Base-by-base conservation (phyloP, 2,113 vertebrate species). In the Anas platyrhynchos region DNA sequence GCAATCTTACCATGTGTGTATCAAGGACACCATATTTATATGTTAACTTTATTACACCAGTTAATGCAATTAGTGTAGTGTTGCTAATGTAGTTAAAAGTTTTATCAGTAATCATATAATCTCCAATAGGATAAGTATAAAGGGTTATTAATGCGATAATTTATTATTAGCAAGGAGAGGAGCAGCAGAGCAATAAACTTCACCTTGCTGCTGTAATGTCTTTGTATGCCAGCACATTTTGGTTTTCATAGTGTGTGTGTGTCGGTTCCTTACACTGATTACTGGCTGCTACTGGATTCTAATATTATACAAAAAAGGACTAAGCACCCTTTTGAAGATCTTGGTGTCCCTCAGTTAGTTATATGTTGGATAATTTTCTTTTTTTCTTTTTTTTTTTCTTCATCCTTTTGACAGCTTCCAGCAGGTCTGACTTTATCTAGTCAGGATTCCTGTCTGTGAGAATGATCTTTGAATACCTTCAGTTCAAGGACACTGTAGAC, bases 41-140 rank as follows among this genome's bases (percentile, higher is more conserved):
- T 0, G 4, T 71, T 94, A 93, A 89, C 50, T 94, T 96, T 83
- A 95, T 87, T 91, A 46, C 43, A 83, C 59, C 32, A 92, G 78
- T 96, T 94, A 95, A 94, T 92, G 94, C 84, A 95, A 89, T 97
- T 96, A 97, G 92, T 74, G 76, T 91, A 68, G 74, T 88, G 63
- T 76, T 94, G 76, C 89, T 94, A 97, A 96, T 90, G 92, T 52
- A 92, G 63, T 96, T 83, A 92, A 83, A 79, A 94, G 86, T 91
- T 97, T 96, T 97, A 95, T 93, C 75, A 50, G 90, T 91, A 67
- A 95, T 62, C 82, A 69, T 88, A 74, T 79, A 55, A 83, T 89
- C 65, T 96, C 73, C 83, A 95, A 88, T 81, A 78, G 90, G 82
- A 94, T 85, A 92, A 79, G 38, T 82, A 62, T 88, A 95, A 96